These are phyloP conservation scores for Arvicanthis niloticus DNA, from an alignment of 2,113 vertebrate genomes.

Conservation along the genomic window DNA sequence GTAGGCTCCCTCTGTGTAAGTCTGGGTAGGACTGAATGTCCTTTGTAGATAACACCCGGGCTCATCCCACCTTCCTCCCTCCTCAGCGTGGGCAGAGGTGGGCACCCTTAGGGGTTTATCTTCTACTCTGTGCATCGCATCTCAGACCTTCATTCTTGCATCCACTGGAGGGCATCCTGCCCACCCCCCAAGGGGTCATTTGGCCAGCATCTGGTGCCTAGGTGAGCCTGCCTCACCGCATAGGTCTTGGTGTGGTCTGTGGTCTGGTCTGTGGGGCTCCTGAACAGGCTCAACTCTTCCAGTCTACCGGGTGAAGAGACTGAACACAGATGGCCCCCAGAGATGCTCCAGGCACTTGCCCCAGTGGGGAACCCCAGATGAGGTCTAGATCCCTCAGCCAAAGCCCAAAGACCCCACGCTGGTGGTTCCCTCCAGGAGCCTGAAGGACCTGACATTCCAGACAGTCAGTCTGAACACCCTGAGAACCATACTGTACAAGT, in stretches of 20 bases:
- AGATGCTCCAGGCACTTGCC: neutral
- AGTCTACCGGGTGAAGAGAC: neutral
- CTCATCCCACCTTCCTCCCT: neutral
- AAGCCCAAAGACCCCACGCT: neutral
- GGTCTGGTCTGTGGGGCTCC: neutral
- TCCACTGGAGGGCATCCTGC: neutral
- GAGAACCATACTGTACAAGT: neutral
- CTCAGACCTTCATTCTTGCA: rapidly evolving
- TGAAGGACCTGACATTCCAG: neutral
- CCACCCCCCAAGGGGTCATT: neutral
- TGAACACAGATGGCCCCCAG: rapidly evolving
- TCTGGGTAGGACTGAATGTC: conserved; percentile 81
- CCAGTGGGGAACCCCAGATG: neutral
- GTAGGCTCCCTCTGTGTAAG: conserved; percentile 87
- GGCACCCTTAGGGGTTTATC: neutral
- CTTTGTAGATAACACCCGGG: conserved; percentile 50
- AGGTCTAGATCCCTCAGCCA: neutral
- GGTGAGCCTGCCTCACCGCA: neutral
- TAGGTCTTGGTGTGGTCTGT: neutral
- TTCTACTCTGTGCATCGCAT: neutral
- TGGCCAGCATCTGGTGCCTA: neutral
- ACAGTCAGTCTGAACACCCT: neutral
- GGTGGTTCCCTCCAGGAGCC: neutral
- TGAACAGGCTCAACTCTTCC: neutral
- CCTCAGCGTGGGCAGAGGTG: neutral